Base-by-base conservation (phyloP, 2,888 invertebrate genomes). In the Agapostemon virescens region DNA sequence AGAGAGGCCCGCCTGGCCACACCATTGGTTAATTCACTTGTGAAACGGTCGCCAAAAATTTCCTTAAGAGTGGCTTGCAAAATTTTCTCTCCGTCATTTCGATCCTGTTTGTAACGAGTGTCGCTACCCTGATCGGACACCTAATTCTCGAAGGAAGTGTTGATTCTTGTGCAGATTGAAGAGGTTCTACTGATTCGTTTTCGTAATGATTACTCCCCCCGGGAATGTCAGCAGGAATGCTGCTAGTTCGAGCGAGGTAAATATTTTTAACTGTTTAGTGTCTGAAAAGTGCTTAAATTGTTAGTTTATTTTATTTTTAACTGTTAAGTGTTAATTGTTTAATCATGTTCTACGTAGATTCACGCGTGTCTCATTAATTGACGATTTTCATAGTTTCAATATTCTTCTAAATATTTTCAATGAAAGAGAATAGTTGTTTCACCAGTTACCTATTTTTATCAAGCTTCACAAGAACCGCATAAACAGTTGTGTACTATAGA, bases 51-150 rank as follows among this genome's bases (percentile, higher is more conserved):
- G 13, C 69, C 36, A 15, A 64, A 1, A 42, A 7, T 40, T 77
- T 61, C 63, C 36, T 40, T 74, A 78, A 74, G 64, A 66, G 66
- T 55, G 11, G 38, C 23, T 4, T 15, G 9, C 30, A 9, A 2
- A 15, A 42, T 2, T 38, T 66, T 33, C 15, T 1, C 0, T 17
- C 1, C 2, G 15, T 49, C 78, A 78, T 49, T 78, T 11, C 45
- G 20, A 17, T 11, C 6, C 38, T 2, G 40, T 7, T 7, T 17
- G 1, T 15, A 30, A 20, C 7, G 49, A 74, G 38, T 17, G 38
- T 30, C 15, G n/a, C 20, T 15, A n/a, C 20, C 9, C 30, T 0
- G 5, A n/a, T 23, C 11, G 5, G 11, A 2, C 11, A 23, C 4
- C 13, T 2, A 13, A 33, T 1, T 40, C 15, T 49, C 38, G 20